Conservation (phyloP, 2,888 invertebrate species). For the Sesia bembeciformis region DNA sequence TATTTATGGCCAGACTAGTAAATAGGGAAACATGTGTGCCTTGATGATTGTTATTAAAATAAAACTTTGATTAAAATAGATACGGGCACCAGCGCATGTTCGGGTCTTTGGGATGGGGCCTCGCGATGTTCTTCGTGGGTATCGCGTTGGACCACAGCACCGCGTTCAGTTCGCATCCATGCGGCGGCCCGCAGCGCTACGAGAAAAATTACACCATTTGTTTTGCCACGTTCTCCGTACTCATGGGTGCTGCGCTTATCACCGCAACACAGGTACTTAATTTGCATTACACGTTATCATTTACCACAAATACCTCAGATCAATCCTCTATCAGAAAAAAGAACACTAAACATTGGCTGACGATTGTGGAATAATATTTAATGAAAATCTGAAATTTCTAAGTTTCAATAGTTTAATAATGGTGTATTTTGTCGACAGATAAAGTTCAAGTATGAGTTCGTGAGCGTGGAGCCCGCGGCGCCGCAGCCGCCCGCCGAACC, state of each 20-base stretch:
- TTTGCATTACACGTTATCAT: too few species aligned
- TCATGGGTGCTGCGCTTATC: constrained; percentile 96
- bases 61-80: constrained; percentile 27
- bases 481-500: constrained; percentile 77
- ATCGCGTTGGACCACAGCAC: constrained; percentile 97
- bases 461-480: constrained; percentile 50
- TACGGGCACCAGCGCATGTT: constrained; percentile 99
- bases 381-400: too few species aligned
- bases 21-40: too few species aligned
- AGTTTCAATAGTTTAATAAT: not conserved
- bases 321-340: too few species aligned
- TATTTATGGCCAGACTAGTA: too few species aligned
- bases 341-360: too few species aligned
- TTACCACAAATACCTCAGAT: too few species aligned
- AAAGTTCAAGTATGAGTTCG: constrained; percentile 78
- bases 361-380: too few species aligned
- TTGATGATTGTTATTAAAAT: too few species aligned
- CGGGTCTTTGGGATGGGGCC: constrained; percentile 97
- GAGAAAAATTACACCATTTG: constrained; percentile 99
- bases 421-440: constrained; percentile 41
- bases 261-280: constrained; percentile 87
- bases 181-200: constrained; percentile 87
- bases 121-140: constrained; percentile 99
- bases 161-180: constrained; percentile 94
- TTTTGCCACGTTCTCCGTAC: constrained; percentile 96